Evolutionary conservation across 2,797 vertebrate genomes (phyloP).

Genomic region (Girardinus metallicus): DNA sequence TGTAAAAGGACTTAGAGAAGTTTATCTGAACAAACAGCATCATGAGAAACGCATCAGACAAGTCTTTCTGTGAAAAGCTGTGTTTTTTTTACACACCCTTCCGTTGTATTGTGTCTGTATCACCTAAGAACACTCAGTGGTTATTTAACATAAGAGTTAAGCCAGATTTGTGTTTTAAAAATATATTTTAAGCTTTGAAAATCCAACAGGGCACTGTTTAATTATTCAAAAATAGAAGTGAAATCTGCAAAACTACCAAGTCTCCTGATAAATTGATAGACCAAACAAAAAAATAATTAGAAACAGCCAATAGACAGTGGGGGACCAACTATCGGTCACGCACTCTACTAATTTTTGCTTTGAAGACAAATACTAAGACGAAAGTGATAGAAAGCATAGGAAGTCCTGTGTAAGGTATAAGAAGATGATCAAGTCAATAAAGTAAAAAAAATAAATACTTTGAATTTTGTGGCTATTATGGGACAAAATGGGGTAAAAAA

Average conservation of each 20-base stretch:
- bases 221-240: background rate
- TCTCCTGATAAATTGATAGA: background rate
- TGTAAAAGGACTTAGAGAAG: background rate
- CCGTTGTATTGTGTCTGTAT: slow-evolving; percentile 51
- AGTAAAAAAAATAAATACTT: background rate
- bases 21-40: background rate
- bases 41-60: background rate
- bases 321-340: background rate
- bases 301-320: background rate
- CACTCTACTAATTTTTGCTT: background rate
- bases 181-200: background rate
- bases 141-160: slow-evolving; percentile 34
- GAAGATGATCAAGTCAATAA: too few species aligned
- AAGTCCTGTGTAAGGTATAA: background rate
- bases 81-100: slow-evolving; percentile 45
- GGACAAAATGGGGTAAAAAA: background rate
- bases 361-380: background rate
- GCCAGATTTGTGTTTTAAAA: background rate
- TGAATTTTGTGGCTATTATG: background rate
- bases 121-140: slow-evolving; percentile 49
- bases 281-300: background rate
- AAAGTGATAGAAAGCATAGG: background rate
- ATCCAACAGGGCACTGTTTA: background rate
- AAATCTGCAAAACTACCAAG: background rate
- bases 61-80: slow-evolving; percentile 46